Conservation (phyloP, 37 sponge, comb jelly and placozoan species). For the Diacarnus erythraeanus region DNA sequence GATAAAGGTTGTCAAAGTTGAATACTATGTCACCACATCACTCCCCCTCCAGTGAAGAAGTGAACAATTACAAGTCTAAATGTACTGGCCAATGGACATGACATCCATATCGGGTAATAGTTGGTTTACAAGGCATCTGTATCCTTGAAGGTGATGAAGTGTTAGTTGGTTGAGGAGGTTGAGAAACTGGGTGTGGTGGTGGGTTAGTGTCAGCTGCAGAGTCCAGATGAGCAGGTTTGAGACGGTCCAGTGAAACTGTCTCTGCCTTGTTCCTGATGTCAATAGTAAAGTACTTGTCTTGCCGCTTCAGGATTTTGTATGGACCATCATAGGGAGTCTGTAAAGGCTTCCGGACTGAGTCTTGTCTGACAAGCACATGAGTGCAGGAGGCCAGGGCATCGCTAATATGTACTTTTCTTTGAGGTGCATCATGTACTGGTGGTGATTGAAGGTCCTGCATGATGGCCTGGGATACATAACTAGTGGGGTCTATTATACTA, state of each 20-base stretch:
- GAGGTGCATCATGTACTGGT: background rate
- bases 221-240: constrained; percentile 25
- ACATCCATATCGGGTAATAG: background rate
- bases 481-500: too few relatives aligned
- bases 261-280: constrained; percentile 2
- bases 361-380: constrained; percentile 38
- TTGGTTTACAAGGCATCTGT: background rate
- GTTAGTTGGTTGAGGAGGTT: background rate
- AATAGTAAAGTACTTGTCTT: constrained; percentile 4
- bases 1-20: too few relatives aligned
- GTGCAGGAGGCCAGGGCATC: constrained; percentile 6
- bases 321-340: too few relatives aligned
- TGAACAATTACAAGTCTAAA: background rate
- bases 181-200: background rate
- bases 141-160: constrained; percentile 3
- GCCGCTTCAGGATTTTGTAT: too few relatives aligned
- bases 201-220: background rate
- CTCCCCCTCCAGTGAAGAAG: background rate
- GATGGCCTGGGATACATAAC: background rate
- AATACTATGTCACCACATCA: background rate
- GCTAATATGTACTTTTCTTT: background rate
- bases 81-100: background rate
- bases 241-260: constrained; percentile 14
- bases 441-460: background rate
- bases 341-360: too few relatives aligned